Evolutionary conservation across 2,113 vertebrate genomes (phyloP), one percentile per base, ranked within the genome.

Genomic region (Scytalopus superciliaris): DNA sequence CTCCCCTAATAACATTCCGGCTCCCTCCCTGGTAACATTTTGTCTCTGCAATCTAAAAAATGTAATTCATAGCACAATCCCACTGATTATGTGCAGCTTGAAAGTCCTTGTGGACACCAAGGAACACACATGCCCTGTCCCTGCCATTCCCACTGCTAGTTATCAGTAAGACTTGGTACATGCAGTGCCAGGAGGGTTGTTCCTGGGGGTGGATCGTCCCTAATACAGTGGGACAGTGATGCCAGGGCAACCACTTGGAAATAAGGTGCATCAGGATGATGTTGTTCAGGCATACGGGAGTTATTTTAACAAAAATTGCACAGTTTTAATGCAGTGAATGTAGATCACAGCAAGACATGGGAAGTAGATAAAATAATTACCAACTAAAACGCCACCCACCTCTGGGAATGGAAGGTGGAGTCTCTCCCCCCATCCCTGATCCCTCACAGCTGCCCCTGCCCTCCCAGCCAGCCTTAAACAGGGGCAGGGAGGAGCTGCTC

Each of bases 111-210:
- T 1, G 12, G 80, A 19, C 52, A 39, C 13, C 24, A 33, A 28
- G 52, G 17, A 63, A 24, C 19, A 4, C 4, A 12, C 33, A 27
- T 12, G 33, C 45, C 66, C 18, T 0, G 28, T 12, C 7, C 49
- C 53, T 62, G 76, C 56, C 50, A 1, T 2, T 68, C 33, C 72
- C 35, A 6, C 1, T 9, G 56, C 28, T 24, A 7, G 14, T 3
- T 12, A 7, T 0, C 9, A 14, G 44, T 25, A 24, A n/a, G 33
- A 23, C 33, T 14, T 0, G 1, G 63, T 3, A 11, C 24, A 23
- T 1, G 35, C 27, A 2, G 1, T 8, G 40, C 39, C 39, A n/a
- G 1, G 1, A 40, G 69, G n/a, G 55, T 28, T 56, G n/a, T 14
- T 37, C 27, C 23, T 23, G 17, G 45, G 42, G 17, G n/a, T 5